Conservation (phyloP, 2,797 vertebrate species). For the Erethizon dorsatum region DNA sequence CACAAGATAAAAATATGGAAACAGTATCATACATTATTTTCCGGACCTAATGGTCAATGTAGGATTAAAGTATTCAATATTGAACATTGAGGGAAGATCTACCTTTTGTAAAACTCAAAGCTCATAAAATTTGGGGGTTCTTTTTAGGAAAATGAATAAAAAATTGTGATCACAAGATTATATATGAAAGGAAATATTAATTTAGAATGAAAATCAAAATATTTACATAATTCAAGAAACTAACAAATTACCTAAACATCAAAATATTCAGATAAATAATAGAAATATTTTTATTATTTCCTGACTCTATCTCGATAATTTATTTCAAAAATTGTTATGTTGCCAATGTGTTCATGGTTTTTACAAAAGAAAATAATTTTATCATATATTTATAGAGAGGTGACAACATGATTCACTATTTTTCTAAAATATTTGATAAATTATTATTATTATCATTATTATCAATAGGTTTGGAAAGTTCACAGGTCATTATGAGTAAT, state of each 20-base stretch:
- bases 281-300: neutral
- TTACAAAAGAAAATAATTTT: neutral
- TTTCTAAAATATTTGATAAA: neutral
- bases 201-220: neutral
- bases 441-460: neutral
- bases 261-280: neutral
- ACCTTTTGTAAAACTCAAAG: neutral
- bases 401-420: neutral
- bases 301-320: neutral
- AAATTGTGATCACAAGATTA: neutral
- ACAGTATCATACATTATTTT: neutral
- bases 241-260: neutral
- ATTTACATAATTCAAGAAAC: neutral
- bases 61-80: neutral
- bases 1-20: neutral
- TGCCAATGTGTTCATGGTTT: neutral
- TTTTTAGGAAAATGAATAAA: neutral
- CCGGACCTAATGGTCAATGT: neutral
- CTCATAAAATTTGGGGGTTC: neutral
- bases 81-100: neutral
- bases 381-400: neutral
- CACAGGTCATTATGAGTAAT: neutral
- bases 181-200: neutral
- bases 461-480: neutral
- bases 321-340: neutral